Evolutionary conservation across 1,140 invertebrate genomes (phyloP).

Genomic region (Heterodera carotae): DNA sequence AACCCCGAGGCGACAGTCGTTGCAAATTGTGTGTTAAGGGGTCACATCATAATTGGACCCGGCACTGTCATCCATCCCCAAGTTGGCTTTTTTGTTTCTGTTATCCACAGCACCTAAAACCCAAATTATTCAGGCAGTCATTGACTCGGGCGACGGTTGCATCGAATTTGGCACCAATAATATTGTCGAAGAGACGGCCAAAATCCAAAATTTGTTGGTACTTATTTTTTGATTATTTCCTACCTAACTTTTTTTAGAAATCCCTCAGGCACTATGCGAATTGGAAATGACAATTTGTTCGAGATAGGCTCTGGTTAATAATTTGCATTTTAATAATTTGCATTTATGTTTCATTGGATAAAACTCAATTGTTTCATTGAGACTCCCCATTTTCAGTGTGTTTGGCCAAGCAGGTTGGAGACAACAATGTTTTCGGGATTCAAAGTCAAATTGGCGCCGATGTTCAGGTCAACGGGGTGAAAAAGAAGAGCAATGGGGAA

Average conservation of each 20-base stretch:
- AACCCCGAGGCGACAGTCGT: constrained; percentile 20
- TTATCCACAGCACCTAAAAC: neutral
- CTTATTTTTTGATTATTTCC: neutral
- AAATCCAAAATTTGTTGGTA: constrained; percentile 44
- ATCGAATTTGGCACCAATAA: constrained; percentile 47
- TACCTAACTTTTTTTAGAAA: constrained; percentile 16
- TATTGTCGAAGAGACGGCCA: constrained; percentile 44
- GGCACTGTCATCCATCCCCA: constrained; percentile 29
- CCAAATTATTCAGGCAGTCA: constrained; percentile 29
- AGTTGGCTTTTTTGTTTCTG: constrained; percentile 4
- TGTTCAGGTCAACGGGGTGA: constrained; percentile 20
- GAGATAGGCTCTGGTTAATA: constrained; percentile 40
- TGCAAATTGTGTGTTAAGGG: neutral
- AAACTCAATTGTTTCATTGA: too few species aligned
- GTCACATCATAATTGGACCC: constrained; percentile 15
- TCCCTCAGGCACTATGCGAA: constrained; percentile 7
- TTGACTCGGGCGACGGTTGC: constrained; percentile 38
- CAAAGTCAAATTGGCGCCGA: constrained; percentile 36
- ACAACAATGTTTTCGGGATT: constrained; percentile 45
- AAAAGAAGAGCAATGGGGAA: too few species aligned
- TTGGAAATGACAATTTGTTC: constrained; percentile 47
- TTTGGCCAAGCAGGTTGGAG: constrained; percentile 31
- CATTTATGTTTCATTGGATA: too few species aligned
- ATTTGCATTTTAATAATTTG: neutral
- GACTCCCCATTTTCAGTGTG: constrained; percentile 30